Percentiles rank a stretch among this genome's conserved stretches.
Evolutionary conservation across 2,113 vertebrate genomes (phyloP).

Genomic region (Limanda limanda): DNA sequence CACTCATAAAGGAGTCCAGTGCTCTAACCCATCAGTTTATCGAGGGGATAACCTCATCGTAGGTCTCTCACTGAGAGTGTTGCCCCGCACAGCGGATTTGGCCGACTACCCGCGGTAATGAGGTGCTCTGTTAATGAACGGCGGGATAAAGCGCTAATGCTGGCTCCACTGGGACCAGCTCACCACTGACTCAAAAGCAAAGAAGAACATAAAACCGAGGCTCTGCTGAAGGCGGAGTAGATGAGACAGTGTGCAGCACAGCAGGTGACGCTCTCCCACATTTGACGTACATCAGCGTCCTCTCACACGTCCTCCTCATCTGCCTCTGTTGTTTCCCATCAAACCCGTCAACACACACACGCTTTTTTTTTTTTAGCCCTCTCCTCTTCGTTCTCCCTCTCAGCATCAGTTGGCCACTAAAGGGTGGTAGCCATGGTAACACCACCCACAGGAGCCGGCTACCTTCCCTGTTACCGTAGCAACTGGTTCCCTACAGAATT

Average conservation of each 20-base stretch:
- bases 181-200: background rate
- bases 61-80: conserved; percentile 2
- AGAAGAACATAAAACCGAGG: background rate
- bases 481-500: conserved; percentile 85
- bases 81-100: conserved; percentile 17
- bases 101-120: conserved; percentile 42
- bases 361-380: conserved; percentile 23
- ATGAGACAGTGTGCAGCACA: background rate
- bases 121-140: conserved; percentile 59
- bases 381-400: conserved; percentile 62
- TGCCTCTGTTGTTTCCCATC: conserved; percentile 43
- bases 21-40: conserved; percentile 2
- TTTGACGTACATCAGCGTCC: conserved; percentile 22
- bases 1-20: background rate
- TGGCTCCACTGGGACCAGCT: conserved; percentile 15
- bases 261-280: background rate
- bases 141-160: conserved; percentile 36
- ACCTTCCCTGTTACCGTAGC: conserved; percentile 86
- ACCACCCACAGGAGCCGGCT: conserved; percentile 84
- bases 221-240: conserved; percentile 9
- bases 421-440: conserved; percentile 85
- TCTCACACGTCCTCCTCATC: conserved; percentile 30
- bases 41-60: too few relatives aligned
- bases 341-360: conserved; percentile 51
- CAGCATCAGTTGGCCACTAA: conserved; percentile 82